Evolutionary conservation across 2,113 vertebrate genomes (phyloP), one percentile per base, ranked within the genome.

Genomic region (Proterorhinus semilunaris): DNA sequence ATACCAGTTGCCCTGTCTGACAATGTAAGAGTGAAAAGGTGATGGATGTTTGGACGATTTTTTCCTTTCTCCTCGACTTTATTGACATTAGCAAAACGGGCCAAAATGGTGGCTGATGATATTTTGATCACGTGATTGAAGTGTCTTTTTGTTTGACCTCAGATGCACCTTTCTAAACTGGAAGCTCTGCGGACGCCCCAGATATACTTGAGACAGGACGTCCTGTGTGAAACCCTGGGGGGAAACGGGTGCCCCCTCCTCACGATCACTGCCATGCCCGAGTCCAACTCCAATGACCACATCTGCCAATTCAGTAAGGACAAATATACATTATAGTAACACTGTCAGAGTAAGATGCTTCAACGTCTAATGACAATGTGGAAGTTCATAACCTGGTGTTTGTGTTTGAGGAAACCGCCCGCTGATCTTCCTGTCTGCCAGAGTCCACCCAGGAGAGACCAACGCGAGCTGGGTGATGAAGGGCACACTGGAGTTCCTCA

Each of bases 381-480:
- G 21, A 1, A 21, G 21, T 21, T 21, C 21, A 21, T 21, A 21
- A 21, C 21, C 21, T 36, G 0, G 27, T 36, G 27, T 36, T 36
- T 42, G 15, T 45, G 8, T n/a, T 61, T 66, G 74, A 99, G 98
- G 95, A 86, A 98, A 96, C 85, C 96, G 98, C 52, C 96, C 96
- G 55, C 95, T 98, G 48, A 76, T 99, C 92, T 98, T 99, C 87
- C 89, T 99, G n/a, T 95, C 95, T 49, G 93, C 96, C 63, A 93
- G 98, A 82, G 98, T 99, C 21, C 98, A 99, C 91, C 98, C 98
- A 50, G 97, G 98, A 83, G 98, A 99, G 89, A 99, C 96, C 65
- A 99, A 99, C 9, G 92, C 97, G 75, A 99, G 98, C 88, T 99
- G 98, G 98, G 97, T 99, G 84, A 99, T 99, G 98, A 98, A 99